Percentiles rank a stretch among this genome's conserved stretches.
phyloP scores from a whole-genome alignment of 2,888 invertebrate species.

The Ormyrus pomaceus region DNA sequence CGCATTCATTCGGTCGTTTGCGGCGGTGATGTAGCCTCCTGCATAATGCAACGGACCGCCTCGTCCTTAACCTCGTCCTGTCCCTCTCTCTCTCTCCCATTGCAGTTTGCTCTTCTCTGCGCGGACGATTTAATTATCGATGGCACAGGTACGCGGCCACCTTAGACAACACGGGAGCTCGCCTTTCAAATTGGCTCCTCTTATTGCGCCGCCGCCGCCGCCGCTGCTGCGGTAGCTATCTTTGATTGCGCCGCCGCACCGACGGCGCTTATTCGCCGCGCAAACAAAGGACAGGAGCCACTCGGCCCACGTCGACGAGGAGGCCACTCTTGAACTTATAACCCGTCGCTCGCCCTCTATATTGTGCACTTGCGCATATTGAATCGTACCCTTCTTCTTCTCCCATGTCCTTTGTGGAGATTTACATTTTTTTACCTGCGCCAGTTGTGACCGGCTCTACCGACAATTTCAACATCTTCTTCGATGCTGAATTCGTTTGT shows the following conservation, averaged over 20 bases:
- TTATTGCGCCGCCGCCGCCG: neutral
- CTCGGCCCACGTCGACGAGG: constrained; percentile 4
- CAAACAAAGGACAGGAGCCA: constrained; percentile 9
- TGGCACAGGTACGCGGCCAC: neutral
- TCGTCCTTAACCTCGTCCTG: neutral
- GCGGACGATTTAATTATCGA: constrained; percentile 44
- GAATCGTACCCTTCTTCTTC: too few species aligned
- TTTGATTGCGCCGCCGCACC: constrained; percentile 26
- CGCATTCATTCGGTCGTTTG: constrained; percentile 63
- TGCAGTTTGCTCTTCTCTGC: constrained; percentile 1
- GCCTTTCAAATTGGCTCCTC: constrained; percentile 35
- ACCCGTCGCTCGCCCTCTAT: too few species aligned
- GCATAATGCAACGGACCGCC: constrained; percentile 62
- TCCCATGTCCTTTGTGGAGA: too few species aligned
- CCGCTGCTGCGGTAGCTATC: neutral
- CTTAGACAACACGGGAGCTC: constrained; percentile 7
- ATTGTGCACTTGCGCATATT: too few species aligned
- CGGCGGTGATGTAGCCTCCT: constrained; percentile 43
- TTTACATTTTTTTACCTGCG: too few species aligned
- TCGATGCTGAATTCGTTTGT: too few species aligned
- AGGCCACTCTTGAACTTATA: constrained; percentile 6
- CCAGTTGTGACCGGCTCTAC: too few species aligned
- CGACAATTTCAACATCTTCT: too few species aligned
- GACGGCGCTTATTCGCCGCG: constrained; percentile 15
- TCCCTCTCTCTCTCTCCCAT: neutral